Percentiles rank a stretch among this genome's conserved stretches.
These are phyloP conservation scores for Ceratina australensis DNA, from an alignment of 1,140 invertebrate species.

Conservation along the genomic window DNA sequence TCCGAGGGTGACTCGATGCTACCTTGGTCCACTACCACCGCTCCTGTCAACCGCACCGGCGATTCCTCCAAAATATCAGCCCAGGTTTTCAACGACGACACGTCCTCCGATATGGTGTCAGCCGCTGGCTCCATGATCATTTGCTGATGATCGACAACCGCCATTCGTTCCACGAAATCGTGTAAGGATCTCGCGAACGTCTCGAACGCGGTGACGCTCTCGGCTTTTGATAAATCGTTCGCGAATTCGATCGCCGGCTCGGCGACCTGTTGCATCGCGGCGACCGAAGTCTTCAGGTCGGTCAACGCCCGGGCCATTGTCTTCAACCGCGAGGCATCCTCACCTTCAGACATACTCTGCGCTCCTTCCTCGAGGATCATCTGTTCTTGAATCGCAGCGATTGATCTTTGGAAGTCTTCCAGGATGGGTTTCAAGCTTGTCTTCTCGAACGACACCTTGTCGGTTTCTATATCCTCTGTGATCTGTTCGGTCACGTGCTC, in stretches of 20 bases:
- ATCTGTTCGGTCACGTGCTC: slow-evolving; percentile 36
- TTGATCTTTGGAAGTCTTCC: slow-evolving; percentile 55
- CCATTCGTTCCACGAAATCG: slow-evolving; percentile 72
- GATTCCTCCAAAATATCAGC: slow-evolving; percentile 45
- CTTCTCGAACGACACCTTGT: slow-evolving; percentile 24
- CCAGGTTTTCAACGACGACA: slow-evolving; percentile 57
- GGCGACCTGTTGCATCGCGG: slow-evolving; percentile 73
- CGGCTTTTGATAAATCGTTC: slow-evolving; percentile 62
- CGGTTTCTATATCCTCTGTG: slow-evolving; percentile 1
- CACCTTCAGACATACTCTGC: slow-evolving; percentile 46
- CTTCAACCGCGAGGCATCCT: slow-evolving; percentile 50
- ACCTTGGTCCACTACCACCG: slow-evolving; percentile 43
- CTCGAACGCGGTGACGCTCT: slow-evolving; percentile 74
- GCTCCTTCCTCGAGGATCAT: slow-evolving; percentile 50
- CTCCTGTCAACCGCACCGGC: slow-evolving; percentile 10
- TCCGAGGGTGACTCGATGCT: slow-evolving; percentile 49
- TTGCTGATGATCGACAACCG: slow-evolving; percentile 62
- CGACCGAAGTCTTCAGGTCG: slow-evolving; percentile 74
- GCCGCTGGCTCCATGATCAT: slow-evolving; percentile 50
- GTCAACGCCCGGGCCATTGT: slow-evolving; percentile 69
- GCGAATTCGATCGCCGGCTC: slow-evolving; percentile 18
- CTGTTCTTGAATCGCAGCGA: slow-evolving; percentile 67
- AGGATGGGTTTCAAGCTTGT: slow-evolving; percentile 41
- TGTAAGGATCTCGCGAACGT: slow-evolving; percentile 79
- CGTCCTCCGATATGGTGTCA: slow-evolving; percentile 56